These are phyloP conservation scores for Fregata magnificens DNA, from an alignment of 2,113 vertebrate genomes.

Conservation along the genomic window DNA sequence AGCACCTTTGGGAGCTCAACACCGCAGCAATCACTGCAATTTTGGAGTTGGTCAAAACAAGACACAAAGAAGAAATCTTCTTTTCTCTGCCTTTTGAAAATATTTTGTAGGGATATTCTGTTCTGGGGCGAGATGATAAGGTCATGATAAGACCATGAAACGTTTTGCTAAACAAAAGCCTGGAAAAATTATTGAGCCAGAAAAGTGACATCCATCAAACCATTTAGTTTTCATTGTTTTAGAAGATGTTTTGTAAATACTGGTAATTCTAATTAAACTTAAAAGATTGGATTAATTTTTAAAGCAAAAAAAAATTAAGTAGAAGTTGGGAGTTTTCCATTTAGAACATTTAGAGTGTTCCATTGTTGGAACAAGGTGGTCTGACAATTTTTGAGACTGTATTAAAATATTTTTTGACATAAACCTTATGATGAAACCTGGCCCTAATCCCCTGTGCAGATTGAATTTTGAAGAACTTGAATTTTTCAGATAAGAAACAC, in stretches of 20 bases:
- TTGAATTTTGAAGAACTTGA: conserved; percentile 4
- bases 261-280: background rate
- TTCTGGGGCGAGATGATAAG: background rate
- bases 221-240: background rate
- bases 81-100: background rate
- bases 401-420: background rate
- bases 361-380: background rate
- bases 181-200: background rate
- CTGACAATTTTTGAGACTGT: background rate
- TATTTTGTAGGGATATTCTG: background rate
- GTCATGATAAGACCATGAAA: background rate
- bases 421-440: background rate
- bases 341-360: too few species aligned
- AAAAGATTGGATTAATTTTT: background rate
- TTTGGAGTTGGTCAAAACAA: background rate
- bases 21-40: background rate
- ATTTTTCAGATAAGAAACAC: background rate
- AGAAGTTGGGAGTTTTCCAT: background rate
- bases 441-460: background rate
- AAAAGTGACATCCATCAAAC: background rate
- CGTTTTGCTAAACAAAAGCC: background rate
- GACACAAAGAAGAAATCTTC: background rate
- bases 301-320: background rate
- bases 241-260: background rate
- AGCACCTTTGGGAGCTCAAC: background rate